phyloP scores from a whole-genome alignment of 1,140 invertebrate species.

The Tetramorium alpestre region DNA sequence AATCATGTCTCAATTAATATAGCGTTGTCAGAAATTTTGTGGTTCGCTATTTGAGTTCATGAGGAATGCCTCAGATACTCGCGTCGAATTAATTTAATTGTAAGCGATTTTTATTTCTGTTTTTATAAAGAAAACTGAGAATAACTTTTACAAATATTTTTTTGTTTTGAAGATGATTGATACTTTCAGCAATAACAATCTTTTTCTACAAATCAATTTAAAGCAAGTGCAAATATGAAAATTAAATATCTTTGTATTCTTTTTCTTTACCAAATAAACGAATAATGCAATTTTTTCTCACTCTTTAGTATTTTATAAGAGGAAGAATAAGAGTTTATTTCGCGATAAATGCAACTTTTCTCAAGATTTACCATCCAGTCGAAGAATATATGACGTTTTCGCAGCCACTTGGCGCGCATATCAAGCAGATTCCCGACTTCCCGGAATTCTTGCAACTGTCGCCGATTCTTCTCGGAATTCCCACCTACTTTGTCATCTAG shows the following conservation, averaged over 20 bases:
- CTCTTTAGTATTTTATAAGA: neutral
- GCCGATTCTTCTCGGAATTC: slow-evolving; percentile 33
- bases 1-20: neutral
- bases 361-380: slow-evolving; percentile 79
- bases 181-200: neutral
- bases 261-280: neutral
- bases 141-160: neutral
- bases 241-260: neutral
- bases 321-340: neutral
- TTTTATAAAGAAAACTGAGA: neutral
- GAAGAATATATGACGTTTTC: slow-evolving; percentile 76
- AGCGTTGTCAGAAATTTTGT: neutral
- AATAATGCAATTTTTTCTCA: neutral
- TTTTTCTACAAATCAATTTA: neutral
- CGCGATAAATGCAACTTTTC: neutral
- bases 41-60: neutral
- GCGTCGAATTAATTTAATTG: neutral
- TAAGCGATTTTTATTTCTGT: neutral
- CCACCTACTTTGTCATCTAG: neutral
- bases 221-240: neutral
- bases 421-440: slow-evolving; percentile 70
- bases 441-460: slow-evolving; percentile 68
- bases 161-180: neutral
- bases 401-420: slow-evolving; percentile 73
- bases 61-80: neutral